These are phyloP conservation scores for Ochropleura leucogaster DNA, from an alignment of 2,888 invertebrate genomes.

Conservation along the genomic window DNA sequence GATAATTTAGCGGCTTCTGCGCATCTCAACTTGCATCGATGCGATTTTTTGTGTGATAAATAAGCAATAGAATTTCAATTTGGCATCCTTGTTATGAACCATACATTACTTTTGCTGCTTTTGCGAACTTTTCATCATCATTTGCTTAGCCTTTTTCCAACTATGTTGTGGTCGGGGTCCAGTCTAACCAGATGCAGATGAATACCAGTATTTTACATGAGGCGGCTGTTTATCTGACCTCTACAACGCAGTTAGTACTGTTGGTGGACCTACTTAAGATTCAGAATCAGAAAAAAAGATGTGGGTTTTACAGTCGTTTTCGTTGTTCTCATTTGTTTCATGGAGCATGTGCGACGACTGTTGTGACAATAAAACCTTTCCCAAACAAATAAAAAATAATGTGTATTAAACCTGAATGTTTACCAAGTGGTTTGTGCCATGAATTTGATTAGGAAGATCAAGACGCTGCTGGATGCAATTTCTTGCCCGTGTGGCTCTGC, in stretches of 20 bases:
- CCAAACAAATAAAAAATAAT: no score
- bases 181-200: no score
- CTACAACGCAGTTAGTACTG: no score
- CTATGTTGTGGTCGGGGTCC: no score
- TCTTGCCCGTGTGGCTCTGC: neutral
- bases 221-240: no score
- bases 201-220: no score
- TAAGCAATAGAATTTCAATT: neutral
- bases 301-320: neutral
- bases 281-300: neutral
- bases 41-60: neutral
- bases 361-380: no score
- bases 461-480: neutral
- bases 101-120: neutral
- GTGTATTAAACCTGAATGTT: neutral
- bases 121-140: no score
- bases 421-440: neutral
- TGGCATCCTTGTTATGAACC: neutral
- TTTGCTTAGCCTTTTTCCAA: no score
- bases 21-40: neutral
- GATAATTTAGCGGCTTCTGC: slow-evolving; percentile 1
- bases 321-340: neutral
- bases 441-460: neutral
- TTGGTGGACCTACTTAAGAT: neutral
- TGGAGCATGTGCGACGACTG: neutral